Evolutionary conservation across 2,888 invertebrate genomes (phyloP).

Genomic region (Stenodera caucasica): DNA sequence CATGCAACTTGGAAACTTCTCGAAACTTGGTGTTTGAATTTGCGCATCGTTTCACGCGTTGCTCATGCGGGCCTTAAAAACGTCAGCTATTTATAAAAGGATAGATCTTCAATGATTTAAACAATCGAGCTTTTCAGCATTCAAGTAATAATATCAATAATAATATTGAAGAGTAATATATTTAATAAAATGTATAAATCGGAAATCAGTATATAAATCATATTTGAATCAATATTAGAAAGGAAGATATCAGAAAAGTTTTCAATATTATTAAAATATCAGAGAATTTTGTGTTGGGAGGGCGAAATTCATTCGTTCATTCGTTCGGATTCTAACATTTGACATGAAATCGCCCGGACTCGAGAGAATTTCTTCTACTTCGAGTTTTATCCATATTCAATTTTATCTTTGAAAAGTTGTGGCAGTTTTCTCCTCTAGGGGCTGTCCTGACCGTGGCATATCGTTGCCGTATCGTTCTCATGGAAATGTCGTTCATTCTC

Average conservation of each 20-base stretch:
- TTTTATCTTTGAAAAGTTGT: slow-evolving; percentile 51
- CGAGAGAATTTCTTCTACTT: slow-evolving; percentile 43
- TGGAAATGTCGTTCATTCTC: slow-evolving; percentile 15
- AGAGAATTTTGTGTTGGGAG: background rate
- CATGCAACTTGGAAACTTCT: slow-evolving; percentile 45
- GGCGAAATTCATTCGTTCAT: background rate
- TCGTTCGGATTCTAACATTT: slow-evolving; percentile 6
- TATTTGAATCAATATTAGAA: slow-evolving; percentile 6
- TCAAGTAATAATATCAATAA: background rate
- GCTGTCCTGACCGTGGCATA: slow-evolving; percentile 35
- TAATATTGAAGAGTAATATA: background rate
- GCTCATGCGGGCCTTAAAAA: slow-evolving; percentile 48
- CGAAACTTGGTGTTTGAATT: slow-evolving; percentile 54
- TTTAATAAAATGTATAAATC: background rate
- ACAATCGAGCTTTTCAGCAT: background rate
- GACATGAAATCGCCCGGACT: slow-evolving; percentile 33
- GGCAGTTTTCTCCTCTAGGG: slow-evolving; percentile 46
- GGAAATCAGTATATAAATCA: slow-evolving; percentile 2
- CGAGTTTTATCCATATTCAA: slow-evolving; percentile 55
- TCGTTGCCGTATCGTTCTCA: slow-evolving; percentile 26
- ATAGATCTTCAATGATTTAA: background rate
- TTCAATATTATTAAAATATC: slow-evolving; percentile 5
- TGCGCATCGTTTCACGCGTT: slow-evolving; percentile 54
- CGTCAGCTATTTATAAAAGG: slow-evolving; percentile 31
- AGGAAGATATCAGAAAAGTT: slow-evolving; percentile 8